Base-by-base conservation (phyloP, 1,140 invertebrate species). In the Listronotus oregonensis region DNA sequence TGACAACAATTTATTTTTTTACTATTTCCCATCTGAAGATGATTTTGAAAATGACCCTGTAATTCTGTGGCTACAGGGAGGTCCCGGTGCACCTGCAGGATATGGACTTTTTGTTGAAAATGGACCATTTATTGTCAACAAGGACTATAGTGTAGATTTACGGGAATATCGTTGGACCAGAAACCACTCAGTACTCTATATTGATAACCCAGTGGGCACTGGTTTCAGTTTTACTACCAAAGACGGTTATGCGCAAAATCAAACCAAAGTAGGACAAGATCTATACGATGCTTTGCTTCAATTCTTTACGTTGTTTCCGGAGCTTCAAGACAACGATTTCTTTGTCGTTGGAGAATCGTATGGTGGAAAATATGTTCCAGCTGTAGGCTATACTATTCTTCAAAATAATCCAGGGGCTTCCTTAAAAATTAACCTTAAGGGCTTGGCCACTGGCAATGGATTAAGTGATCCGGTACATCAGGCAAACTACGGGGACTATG, bases 271-370 rank as follows among this genome's bases (percentile, higher is more conserved):
- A 8, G 89, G 87, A 1, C 75, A 82, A 46, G 84, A 90, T 73
- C 70, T 91, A 0, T 86, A 89, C 69, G 78, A 77, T 32, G 86
- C 86, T 0, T 68, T 91, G 5, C 75, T 83, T 9, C 90, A 92
- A 73, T 91, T 92, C 73, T 86, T 90, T 70, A 78, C 81, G 14
- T 68, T 92, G 8, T 92, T 91, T 72, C 86, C 87, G 0, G 84
- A 90, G 65, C 78, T 89, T 3, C 82, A 83, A 51, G 71, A 79
- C 8, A 90, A 87, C 64, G 84, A 87, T 27, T 86, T 93, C 54
- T 91, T 85, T 69, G 83, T 94, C 1, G 86, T 89, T 18, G 93
- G 93, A 6, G 92, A 95, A 78, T 94, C 92, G 3, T 95, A 94
- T 77, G 92, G 85, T 4, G 92, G 92, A 15, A 89, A 89, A 75